phyloP scores from a whole-genome alignment of 2,888 invertebrate genomes.

The Axea sp. region DNA sequence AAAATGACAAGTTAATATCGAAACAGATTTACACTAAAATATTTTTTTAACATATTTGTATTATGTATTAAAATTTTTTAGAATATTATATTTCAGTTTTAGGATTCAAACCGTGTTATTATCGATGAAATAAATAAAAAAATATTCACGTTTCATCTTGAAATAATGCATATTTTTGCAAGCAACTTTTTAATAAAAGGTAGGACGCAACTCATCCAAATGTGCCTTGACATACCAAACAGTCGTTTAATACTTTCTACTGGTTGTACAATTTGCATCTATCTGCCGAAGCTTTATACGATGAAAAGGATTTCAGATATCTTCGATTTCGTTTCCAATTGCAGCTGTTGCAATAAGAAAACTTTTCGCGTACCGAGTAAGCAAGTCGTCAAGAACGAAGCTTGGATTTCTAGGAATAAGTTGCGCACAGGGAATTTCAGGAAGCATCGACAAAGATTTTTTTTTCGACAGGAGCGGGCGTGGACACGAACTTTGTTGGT shows the following conservation, averaged over 20 bases:
- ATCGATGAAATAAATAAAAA: no score
- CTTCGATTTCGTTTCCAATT: constrained; percentile 69
- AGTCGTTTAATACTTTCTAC: constrained; percentile 38
- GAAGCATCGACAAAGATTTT: constrained; percentile 10
- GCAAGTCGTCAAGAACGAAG: constrained; percentile 67
- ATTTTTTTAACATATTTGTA: no score
- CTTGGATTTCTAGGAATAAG: constrained; percentile 44
- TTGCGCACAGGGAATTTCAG: constrained; percentile 38
- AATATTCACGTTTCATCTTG: no score
- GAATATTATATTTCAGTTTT: no score
- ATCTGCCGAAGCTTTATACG: constrained; percentile 60
- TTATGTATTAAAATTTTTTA: no score
- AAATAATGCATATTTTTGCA: constrained; percentile 6
- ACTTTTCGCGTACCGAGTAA: constrained; percentile 65
- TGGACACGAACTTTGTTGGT: constrained; percentile 44
- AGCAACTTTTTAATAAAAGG: constrained; percentile 17
- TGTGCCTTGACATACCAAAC: constrained; percentile 23
- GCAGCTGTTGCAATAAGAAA: constrained; percentile 65
- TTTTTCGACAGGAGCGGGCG: constrained; percentile 9
- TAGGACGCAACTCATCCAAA: constrained; percentile 2
- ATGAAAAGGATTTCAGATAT: constrained; percentile 67
- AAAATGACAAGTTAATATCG: no score
- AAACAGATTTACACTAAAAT: no score
- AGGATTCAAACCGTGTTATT: no score
- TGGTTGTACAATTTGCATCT: constrained; percentile 67